phyloP scores from a whole-genome alignment of 2,797 vertebrate species.

The Cossypha caffra region DNA sequence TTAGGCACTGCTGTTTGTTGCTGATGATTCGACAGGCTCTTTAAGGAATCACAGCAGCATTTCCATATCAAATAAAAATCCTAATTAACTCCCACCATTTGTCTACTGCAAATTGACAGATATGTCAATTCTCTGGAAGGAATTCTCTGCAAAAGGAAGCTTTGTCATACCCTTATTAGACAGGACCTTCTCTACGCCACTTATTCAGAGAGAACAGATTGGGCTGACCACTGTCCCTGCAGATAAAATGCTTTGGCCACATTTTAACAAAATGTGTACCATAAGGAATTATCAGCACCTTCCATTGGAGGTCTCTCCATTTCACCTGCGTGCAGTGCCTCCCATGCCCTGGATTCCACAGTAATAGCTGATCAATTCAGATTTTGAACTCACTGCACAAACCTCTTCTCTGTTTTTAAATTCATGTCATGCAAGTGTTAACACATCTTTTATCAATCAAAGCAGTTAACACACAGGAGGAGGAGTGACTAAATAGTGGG shows the following conservation, averaged over 20 bases:
- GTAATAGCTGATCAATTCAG: not conserved
- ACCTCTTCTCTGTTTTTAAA: not conserved
- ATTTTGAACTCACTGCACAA: not conserved
- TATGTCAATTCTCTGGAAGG: not conserved
- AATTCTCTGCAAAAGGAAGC: not conserved
- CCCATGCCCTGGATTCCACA: not conserved
- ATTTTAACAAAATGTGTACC: not conserved
- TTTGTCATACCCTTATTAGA: conserved; percentile 1
- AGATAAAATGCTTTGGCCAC: not conserved
- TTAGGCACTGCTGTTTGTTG: not conserved
- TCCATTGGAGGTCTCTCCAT: not conserved
- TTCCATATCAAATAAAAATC: conserved; percentile 28
- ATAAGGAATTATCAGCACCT: not conserved
- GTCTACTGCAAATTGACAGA: conserved; percentile 14
- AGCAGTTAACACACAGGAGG: not conserved
- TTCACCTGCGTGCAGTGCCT: not conserved
- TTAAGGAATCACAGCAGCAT: conserved; percentile 16
- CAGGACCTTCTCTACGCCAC: not conserved
- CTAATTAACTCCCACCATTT: not conserved
- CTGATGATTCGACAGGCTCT: not conserved
- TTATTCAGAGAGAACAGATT: not conserved
- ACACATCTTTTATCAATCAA: not conserved
- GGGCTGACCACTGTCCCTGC: not conserved
- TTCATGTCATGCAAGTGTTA: not conserved
- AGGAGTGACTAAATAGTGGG: not conserved